phyloP scores from a whole-genome alignment of 2,888 invertebrate species.

The Synergus japonicus region DNA sequence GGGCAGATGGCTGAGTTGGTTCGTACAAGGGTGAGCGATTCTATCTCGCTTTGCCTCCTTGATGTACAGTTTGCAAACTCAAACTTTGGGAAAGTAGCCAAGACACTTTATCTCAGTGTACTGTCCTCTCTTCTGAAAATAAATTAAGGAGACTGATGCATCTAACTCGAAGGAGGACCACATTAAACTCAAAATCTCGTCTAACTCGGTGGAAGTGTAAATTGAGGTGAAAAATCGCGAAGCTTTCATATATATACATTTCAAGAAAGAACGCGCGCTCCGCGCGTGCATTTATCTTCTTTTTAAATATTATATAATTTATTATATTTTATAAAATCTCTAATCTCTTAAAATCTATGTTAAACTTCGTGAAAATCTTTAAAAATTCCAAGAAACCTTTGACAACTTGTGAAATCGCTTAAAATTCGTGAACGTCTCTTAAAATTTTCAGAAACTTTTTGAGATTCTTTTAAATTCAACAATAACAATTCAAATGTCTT shows the following conservation, averaged over 20 bases:
- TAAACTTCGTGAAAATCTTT: too few species aligned
- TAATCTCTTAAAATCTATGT: too few species aligned
- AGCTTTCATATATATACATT: neutral
- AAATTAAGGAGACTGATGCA: constrained; percentile 48
- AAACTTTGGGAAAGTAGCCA: constrained; percentile 55
- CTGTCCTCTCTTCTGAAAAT: constrained; percentile 51
- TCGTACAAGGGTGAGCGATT: constrained; percentile 39
- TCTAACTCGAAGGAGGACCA: constrained; percentile 11
- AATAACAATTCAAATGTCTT: too few species aligned
- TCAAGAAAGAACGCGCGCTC: too few species aligned
- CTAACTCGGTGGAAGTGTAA: neutral
- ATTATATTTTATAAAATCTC: too few species aligned
- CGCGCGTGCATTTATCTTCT: too few species aligned
- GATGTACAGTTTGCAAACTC: constrained; percentile 62
- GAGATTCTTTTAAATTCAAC: too few species aligned
- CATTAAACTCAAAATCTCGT: constrained; percentile 1
- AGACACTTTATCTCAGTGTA: constrained; percentile 50
- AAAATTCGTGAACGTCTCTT: too few species aligned
- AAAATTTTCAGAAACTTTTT: too few species aligned
- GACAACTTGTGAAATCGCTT: too few species aligned
- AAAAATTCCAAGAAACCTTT: too few species aligned
- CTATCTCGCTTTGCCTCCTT: constrained; percentile 51
- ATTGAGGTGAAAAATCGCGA: neutral
- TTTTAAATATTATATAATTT: too few species aligned
- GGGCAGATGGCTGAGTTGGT: constrained; percentile 36